These are phyloP conservation scores for Megaceryle maxima DNA, from an alignment of 2,113 vertebrate species.

Conservation along the genomic window DNA sequence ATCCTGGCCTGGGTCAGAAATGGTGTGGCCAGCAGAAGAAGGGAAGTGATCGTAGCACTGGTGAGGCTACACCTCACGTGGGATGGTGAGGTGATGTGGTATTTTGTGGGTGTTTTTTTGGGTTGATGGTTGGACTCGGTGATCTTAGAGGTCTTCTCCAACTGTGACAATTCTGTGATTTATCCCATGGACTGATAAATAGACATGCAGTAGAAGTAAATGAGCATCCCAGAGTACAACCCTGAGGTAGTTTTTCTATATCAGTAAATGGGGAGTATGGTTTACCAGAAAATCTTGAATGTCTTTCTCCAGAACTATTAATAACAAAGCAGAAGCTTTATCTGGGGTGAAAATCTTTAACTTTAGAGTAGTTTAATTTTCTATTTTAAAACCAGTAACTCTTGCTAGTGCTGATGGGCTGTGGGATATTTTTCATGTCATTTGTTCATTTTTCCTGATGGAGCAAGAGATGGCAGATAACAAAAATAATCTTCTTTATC, in stretches of 20 bases:
- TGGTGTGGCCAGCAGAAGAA: too few species aligned
- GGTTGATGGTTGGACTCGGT: too few species aligned
- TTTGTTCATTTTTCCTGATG: neutral
- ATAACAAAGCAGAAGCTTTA: neutral
- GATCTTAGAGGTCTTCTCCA: too few species aligned
- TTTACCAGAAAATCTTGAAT: neutral
- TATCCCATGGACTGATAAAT: neutral
- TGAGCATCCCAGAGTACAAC: neutral
- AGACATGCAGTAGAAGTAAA: neutral
- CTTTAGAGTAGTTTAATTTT: neutral
- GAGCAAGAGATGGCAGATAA: neutral
- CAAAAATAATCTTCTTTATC: neutral
- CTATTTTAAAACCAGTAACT: neutral
- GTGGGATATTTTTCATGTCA: neutral
- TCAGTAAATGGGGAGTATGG: neutral
- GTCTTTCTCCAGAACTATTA: neutral
- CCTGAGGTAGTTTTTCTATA: neutral
- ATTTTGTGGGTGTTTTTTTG: too few species aligned
- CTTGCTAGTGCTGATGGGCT: neutral
- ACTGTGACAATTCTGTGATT: neutral
- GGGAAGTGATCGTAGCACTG: too few species aligned
- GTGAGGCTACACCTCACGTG: too few species aligned
- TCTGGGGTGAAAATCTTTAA: neutral
- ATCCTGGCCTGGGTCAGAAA: too few species aligned
- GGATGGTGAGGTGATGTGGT: too few species aligned